Evolutionary conservation across 2,797 vertebrate species (phyloP).

Genomic region (Coendou prehensilis): DNA sequence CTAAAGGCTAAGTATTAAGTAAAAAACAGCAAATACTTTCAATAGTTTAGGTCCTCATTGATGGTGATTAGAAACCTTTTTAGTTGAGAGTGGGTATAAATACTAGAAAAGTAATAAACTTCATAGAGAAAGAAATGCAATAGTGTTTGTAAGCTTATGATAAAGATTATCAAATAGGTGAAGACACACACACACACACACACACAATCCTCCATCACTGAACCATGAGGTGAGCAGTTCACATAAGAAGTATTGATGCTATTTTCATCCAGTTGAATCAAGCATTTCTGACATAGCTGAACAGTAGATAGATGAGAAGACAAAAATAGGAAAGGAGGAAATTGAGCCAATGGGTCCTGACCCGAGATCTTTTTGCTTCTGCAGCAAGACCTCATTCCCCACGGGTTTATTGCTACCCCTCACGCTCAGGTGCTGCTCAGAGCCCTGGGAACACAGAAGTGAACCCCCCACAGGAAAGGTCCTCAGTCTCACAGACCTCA

Average conservation of each 20-base stretch:
- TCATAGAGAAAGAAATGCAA: not conserved
- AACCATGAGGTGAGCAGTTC: not conserved
- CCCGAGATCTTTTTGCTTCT: not conserved
- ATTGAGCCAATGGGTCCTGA: not conserved
- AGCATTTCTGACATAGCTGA: not conserved
- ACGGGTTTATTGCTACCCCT: not conserved
- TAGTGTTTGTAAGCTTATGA: not conserved
- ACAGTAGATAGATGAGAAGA: not conserved
- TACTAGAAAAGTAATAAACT: not conserved
- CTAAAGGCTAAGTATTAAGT: not conserved
- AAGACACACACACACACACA: not conserved
- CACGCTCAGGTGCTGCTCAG: not conserved
- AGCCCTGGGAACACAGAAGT: not conserved
- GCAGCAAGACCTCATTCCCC: not conserved
- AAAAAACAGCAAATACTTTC: slow-evolving; percentile 24
- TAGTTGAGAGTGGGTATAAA: not conserved
- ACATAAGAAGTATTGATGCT: not conserved
- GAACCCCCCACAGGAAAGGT: not conserved
- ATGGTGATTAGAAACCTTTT: not conserved
- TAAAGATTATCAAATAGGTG: not conserved
- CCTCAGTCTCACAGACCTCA: not conserved
- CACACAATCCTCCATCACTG: not conserved
- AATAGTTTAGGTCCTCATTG: not conserved
- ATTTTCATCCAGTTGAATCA: not conserved
- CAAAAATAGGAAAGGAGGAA: slow-evolving; percentile 26